Conservation (phyloP, 1,140 invertebrate species). For the Potamilus streckersoni region DNA sequence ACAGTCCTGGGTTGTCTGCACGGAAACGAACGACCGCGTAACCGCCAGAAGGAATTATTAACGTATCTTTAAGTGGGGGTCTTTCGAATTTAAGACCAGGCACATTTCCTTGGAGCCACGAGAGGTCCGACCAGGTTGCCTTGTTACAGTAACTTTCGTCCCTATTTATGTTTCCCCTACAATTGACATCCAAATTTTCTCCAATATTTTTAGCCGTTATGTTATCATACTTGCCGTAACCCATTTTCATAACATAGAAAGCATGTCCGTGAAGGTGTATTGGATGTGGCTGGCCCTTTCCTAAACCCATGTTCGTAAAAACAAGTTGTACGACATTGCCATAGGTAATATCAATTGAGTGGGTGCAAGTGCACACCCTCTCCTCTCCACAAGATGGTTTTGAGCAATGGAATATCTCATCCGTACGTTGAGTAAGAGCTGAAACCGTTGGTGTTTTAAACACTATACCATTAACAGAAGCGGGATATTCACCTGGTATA, state of each 20-base stretch:
- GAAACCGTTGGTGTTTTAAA: conserved; percentile 45
- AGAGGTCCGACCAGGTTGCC: conserved; percentile 45
- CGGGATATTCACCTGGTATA: conserved; percentile 50
- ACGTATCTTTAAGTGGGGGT: conserved; percentile 27
- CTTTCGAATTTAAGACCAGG: conserved; percentile 55
- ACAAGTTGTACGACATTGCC: conserved; percentile 49
- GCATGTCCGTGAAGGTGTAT: conserved; percentile 83
- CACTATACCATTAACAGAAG: conserved; percentile 49
- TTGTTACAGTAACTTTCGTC: conserved; percentile 47
- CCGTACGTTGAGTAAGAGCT: conserved; percentile 45
- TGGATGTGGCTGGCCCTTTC: too few species aligned
- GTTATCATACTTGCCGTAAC: conserved; percentile 40
- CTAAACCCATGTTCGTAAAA: conserved; percentile 69
- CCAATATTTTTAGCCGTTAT: conserved; percentile 55
- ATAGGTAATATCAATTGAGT: conserved; percentile 26
- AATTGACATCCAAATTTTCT: conserved; percentile 47
- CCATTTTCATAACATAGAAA: conserved; percentile 78
- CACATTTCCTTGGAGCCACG: conserved; percentile 47
- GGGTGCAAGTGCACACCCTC: conserved; percentile 33
- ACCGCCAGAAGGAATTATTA: conserved; percentile 18
- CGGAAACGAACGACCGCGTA: conserved; percentile 25
- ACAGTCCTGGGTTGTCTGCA: conserved; percentile 29
- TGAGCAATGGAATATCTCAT: conserved; percentile 37
- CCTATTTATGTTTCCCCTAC: conserved; percentile 30
- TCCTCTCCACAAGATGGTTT: conserved; percentile 25